Evolutionary conservation across 2,113 vertebrate species (phyloP).

Genomic region (Calyptommatus sinebrachiatus): DNA sequence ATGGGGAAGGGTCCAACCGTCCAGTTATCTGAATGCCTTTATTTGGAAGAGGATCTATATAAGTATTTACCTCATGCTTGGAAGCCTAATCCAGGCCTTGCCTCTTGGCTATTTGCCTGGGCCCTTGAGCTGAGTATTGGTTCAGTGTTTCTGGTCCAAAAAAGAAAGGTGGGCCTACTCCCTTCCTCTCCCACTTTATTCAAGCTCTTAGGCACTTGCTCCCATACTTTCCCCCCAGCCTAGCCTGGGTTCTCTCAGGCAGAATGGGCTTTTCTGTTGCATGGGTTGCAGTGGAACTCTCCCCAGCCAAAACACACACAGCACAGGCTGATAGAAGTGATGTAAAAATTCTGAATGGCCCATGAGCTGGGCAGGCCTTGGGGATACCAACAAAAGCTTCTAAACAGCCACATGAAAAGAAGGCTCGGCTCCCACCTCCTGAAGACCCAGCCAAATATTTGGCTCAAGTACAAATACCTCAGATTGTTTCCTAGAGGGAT

Average conservation of each 20-base stretch:
- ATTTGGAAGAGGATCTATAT: neutral
- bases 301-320: constrained; percentile 56
- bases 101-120: neutral
- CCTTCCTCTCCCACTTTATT: constrained; percentile 55
- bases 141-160: neutral
- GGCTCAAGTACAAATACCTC: neutral
- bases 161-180: constrained; percentile 52
- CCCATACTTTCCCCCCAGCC: constrained; percentile 20
- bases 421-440: neutral
- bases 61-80: neutral
- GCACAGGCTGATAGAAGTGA: constrained; percentile 14
- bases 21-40: neutral
- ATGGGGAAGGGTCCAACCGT: neutral
- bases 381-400: constrained; percentile 63
- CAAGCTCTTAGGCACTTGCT: constrained; percentile 21
- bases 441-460: constrained; percentile 1
- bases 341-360: constrained; percentile 59
- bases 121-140: constrained; percentile 48
- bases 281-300: neutral
- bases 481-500: constrained; percentile 17
- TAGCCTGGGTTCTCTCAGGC: neutral
- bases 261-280: constrained; percentile 42
- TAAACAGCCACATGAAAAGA: constrained; percentile 56
- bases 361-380: constrained; percentile 40
- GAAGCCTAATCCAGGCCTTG: neutral